Base-by-base conservation (phyloP, 2,888 invertebrate species). In the Catocala fraxini region DNA sequence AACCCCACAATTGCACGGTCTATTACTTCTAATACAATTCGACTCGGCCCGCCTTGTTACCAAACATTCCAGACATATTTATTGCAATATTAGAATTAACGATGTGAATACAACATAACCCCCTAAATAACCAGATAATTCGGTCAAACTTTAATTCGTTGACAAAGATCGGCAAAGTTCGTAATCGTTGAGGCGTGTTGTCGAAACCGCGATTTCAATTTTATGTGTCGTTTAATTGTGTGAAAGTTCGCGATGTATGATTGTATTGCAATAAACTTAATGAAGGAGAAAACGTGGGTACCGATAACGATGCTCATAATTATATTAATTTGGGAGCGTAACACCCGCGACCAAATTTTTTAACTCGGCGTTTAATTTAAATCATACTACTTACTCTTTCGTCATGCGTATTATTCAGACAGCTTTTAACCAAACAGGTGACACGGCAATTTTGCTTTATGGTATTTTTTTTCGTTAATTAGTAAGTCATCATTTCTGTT, bases 81-180 rank as follows among this genome's bases (percentile, higher is more conserved):
- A 94, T 93, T 86, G 89, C 91, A 89, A 89, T 89, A 90, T 86
- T 85, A 91, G 88, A 92, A 87, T 93, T 93, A 89, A 94, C 92
- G 93, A 94, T 92, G 93, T 89, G 93, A 93, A 93, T 89, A 73
- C 83, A 80, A 83, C 83, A 81, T 80, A 70, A 81, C 76, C 76
- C 77, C 73, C 74, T 74, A 77, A 77, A 75, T 77, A 73, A 77
- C 73, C 84, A 82, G 85, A 83, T 93, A 92, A 94, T 89, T 93
- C 93, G 92, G 93, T 94, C 93, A 94, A 88, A 94, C 89, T 94
- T 94, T 94, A 93, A 93, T 87, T 80, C 90, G 91, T 80, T 89
- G 84, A 94, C 93, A 94, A 94, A 93, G 92, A 91, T 92, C 80
- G 68, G 71, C 59, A 72, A 67, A 83, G 80, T 87, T 88, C 79